Percentiles rank a stretch among this genome's conserved stretches.
Evolutionary conservation across 1,140 invertebrate species (phyloP).

Genomic region (Aphaenogaster rudis): DNA sequence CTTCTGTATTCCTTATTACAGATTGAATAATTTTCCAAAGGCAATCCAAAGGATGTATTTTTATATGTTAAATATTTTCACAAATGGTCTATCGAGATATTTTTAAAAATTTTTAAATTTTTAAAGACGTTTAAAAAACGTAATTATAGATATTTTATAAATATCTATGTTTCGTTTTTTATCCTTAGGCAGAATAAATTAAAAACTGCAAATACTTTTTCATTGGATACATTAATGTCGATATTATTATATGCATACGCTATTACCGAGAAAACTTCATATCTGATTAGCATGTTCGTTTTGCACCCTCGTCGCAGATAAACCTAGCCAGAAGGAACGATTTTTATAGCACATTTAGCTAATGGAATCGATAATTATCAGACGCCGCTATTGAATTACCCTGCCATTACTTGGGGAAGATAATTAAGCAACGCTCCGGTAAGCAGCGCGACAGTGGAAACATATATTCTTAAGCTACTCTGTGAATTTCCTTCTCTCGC

Average conservation of each 20-base stretch:
- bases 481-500: constrained; percentile 9
- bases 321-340: constrained; percentile 25
- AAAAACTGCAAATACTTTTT: not conserved
- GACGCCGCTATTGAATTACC: constrained; percentile 80
- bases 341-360: constrained; percentile 79
- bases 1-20: not conserved
- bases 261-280: constrained; percentile 6
- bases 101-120: not conserved
- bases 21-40: not conserved
- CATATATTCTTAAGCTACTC: constrained; percentile 66
- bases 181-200: not conserved
- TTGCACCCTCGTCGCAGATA: not conserved
- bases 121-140: not conserved
- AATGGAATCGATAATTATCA: constrained; percentile 83
- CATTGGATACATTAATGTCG: not conserved
- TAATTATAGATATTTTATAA: not conserved
- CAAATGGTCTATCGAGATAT: not conserved
- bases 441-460: constrained; percentile 56
- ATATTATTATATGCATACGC: not conserved
- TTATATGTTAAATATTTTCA: not conserved
- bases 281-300: constrained; percentile 23
- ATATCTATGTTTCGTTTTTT: not conserved
- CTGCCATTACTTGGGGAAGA: constrained; percentile 72
- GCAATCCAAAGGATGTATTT: not conserved
- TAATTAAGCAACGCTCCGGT: constrained; percentile 80